These are phyloP conservation scores for Tetranychus truncatus DNA, from an alignment of 2,888 invertebrate genomes.

Conservation along the genomic window DNA sequence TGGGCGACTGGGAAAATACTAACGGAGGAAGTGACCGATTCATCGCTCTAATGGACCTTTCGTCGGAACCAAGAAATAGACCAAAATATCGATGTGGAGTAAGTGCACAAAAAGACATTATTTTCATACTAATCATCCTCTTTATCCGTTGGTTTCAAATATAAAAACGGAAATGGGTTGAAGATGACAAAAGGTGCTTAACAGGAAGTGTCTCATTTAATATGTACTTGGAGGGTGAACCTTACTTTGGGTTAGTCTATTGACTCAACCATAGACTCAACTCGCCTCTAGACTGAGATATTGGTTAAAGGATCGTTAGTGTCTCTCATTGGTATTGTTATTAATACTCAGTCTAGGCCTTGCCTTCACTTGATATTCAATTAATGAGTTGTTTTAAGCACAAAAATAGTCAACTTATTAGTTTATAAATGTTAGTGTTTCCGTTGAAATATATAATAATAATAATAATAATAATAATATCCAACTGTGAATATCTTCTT, in stretches of 20 bases:
- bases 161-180: constrained; percentile 4
- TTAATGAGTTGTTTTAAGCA: not conserved
- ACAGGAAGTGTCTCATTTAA: not conserved
- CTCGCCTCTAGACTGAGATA: too few relatives aligned
- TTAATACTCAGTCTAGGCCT: not conserved
- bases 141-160: not conserved
- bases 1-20: constrained; percentile 45
- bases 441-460: not conserved
- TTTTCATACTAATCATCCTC: not conserved
- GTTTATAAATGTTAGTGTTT: not conserved
- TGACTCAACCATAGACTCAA: too few relatives aligned
- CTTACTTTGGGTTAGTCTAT: too few relatives aligned
- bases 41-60: constrained; percentile 31
- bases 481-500: not conserved
- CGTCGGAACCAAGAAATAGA: constrained; percentile 26
- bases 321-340: not conserved
- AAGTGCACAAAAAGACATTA: constrained; percentile 18
- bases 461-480: not conserved
- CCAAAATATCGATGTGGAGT: constrained; percentile 30
- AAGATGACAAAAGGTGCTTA: not conserved
- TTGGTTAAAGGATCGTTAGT: not conserved
- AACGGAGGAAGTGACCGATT: constrained; percentile 38
- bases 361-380: not conserved
- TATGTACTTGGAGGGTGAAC: not conserved
- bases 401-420: not conserved